Conservation (phyloP, 2,113 vertebrate species). For the Cyanistes caeruleus region DNA sequence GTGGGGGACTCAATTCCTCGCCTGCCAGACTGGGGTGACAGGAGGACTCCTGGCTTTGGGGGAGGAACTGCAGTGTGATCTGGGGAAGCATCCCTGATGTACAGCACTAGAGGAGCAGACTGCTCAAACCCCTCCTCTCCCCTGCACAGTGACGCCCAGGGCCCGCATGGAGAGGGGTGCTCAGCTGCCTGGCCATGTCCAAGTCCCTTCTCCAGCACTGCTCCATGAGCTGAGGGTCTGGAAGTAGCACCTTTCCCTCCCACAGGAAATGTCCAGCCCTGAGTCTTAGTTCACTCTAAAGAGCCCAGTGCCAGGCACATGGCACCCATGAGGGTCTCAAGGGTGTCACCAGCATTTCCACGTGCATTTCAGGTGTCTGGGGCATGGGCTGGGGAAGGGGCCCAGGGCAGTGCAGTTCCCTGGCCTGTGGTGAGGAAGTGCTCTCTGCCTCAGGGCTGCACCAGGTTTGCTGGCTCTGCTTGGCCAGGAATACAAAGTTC, state of each 20-base stretch:
- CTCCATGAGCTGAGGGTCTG: accelerated
- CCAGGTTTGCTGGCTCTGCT: neutral
- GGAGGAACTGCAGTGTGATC: neutral
- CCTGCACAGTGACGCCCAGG: neutral
- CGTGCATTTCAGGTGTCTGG: neutral
- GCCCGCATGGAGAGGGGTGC: neutral
- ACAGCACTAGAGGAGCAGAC: neutral
- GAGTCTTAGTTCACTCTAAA: neutral
- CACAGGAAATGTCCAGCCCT: neutral
- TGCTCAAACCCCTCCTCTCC: neutral
- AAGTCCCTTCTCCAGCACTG: neutral
- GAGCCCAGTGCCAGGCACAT: neutral
- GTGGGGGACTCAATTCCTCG: neutral
- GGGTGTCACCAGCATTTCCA: neutral
- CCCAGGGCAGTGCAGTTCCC: neutral
- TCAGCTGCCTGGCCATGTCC: neutral
- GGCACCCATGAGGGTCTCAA: neutral
- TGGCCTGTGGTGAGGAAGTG: neutral
- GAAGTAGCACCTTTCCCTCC: neutral
- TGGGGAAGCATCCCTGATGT: neutral
- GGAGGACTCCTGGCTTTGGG: neutral
- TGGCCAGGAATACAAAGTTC: neutral
- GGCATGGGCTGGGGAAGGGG: neutral
- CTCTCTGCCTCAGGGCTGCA: accelerated
- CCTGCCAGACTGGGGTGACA: neutral